Percentiles rank a stretch among this genome's conserved stretches.
phyloP scores from a whole-genome alignment of 2,797 vertebrate species.

The Microchirus variegatus region DNA sequence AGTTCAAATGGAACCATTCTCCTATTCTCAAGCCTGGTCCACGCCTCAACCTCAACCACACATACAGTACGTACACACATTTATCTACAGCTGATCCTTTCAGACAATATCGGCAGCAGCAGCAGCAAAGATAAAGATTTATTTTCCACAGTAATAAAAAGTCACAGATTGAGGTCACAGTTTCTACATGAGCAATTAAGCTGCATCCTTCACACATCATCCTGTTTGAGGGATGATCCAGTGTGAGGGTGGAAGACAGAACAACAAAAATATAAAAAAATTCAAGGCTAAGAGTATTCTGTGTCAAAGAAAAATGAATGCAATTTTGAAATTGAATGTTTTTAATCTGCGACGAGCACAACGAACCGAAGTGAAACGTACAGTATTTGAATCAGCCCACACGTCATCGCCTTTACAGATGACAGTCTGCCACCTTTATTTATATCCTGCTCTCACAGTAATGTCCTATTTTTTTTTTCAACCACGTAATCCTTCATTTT shows the following conservation, averaged over 20 bases:
- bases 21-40: conserved; percentile 21
- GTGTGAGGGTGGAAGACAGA: conserved; percentile 34
- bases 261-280: conserved; percentile 50
- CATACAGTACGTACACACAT: neutral
- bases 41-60: neutral
- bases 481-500: conserved; percentile 19
- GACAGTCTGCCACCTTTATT: neutral
- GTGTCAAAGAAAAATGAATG: conserved; percentile 18
- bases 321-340: neutral
- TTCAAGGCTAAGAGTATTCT: conserved; percentile 26
- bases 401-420: conserved; percentile 10
- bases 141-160: conserved; percentile 55
- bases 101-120: conserved; percentile 21
- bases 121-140: conserved; percentile 45
- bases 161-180: conserved; percentile 60
- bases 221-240: conserved; percentile 65
- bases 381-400: neutral
- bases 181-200: conserved; percentile 64
- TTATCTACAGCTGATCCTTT: neutral
- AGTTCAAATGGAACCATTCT: conserved; percentile 13
- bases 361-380: neutral
- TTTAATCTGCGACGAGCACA: conserved; percentile 11
- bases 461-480: neutral
- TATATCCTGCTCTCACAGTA: conserved; percentile 8
- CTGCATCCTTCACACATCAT: conserved; percentile 67